Evolutionary conservation across 2,888 invertebrate genomes (phyloP), one percentile per base, ranked within the genome.

Genomic region (Magallana nippona): DNA sequence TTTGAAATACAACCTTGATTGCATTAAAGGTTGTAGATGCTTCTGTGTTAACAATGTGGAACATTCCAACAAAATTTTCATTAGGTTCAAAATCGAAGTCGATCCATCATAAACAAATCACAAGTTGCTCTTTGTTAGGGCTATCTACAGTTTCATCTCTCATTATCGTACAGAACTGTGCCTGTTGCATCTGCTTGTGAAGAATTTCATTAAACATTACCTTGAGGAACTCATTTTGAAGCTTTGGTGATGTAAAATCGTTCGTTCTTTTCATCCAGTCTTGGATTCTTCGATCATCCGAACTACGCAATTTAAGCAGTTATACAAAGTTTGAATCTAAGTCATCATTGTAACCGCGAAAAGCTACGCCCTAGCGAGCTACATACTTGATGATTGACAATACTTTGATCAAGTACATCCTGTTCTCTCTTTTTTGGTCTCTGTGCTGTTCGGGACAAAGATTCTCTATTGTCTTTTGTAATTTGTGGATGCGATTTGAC

Each of bases 1-100:
- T 82, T 27, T 85, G 79, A n/a, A 87, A 55, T 56, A 83, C 82
- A 83, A 87, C 85, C 57, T 84, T 71, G 15, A 83, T 84, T n/a
- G 82, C 71, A 15, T 10, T n/a, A 17, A 62, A 79, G 17, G 87
- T 82, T 19, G 55, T 57, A 10, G 32, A 55, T 27, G n/a, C 15
- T 17, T 19, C n/a, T 19, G 27, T 17, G 17, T 44, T 19, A 11
- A 77, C 82, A 19, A 77, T 77, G 17, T 55, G 55, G 55, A 55
- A 55, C n/a, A 78, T 19, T 78, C 78, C 55, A 78, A 78, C 44
- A 19, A 78, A 78, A 44, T 13, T n/a, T 55, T 78, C 78, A 55
- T 17, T 0, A 19, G 78, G 10, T 44, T 78, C 78, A 58, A 62
- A 62, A 32, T 81, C 17, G 62, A 27, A 11, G 55, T 81, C 55